Base-by-base conservation (phyloP, 1,140 invertebrate species). In the Chironomus tepperi region DNA sequence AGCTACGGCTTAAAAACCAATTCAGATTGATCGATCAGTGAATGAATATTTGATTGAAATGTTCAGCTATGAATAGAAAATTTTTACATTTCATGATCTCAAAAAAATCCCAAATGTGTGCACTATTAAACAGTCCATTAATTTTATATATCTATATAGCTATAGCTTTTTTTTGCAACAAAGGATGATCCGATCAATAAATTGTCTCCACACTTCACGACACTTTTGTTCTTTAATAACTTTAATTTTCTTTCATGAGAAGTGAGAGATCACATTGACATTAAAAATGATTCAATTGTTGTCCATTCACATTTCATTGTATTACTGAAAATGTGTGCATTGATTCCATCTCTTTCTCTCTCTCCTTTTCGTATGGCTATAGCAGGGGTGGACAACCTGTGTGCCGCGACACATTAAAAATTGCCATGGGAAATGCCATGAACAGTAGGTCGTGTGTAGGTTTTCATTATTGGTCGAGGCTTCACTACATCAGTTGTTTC, bases 71-170 rank as follows among this genome's bases (percentile, higher is more conserved):
- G 47, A 57, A 57, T 57, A 34, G 24, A 34, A 34, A 34, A 34
- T 34, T 34, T 34, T 5, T 5, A 2, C 24, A 34, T 34, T 34
- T 34, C 24, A 34, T 34, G 24, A 34, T 34, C 24, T 34, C n/a
- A 34, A 1, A 34, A 34, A 34, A 34, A 34, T 34, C 24, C 24
- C 24, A 34, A 34, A 34, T 34, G 24, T 57, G 47, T 19, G 6
- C 18, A 18, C 65, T 9, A 70, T 70, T 70, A 70, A 70, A 70
- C 65, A 70, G 15, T 70, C 65, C 65, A 70, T 70, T 70, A 70
- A 70, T 70, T 70, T 34, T n/a, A 1, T 34, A 34, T 34, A 34
- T 2, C 24, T 34, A 34, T 34, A n/a, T n/a, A n/a, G n/a, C 24
- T 1, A 34, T 34, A 34, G 2, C 1, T 34, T 34, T 34, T 34